Conservation (phyloP, 2,113 vertebrate genomes). For the Mobula hypostoma region DNA sequence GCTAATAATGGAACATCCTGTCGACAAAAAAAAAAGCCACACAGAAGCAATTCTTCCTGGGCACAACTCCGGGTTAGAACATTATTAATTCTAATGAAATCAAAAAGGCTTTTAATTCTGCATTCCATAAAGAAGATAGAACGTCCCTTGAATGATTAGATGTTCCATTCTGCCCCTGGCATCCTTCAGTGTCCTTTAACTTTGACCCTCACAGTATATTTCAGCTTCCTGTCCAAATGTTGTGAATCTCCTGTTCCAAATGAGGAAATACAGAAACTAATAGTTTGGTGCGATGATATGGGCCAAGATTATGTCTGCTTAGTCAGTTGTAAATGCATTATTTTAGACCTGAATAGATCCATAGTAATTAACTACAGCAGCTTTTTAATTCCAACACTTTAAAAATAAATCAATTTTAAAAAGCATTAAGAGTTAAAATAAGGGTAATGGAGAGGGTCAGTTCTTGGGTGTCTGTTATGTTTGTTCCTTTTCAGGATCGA, state of each 20-base stretch:
- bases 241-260: not conserved
- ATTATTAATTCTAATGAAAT: not conserved
- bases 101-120: not conserved
- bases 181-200: not conserved
- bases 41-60: not conserved
- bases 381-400: not conserved
- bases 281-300: not conserved
- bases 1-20: not conserved
- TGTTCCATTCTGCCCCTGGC: not conserved
- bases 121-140: not conserved
- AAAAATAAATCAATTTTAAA: not conserved
- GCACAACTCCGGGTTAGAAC: not conserved
- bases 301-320: not conserved
- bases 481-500: too few species aligned
- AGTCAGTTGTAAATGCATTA: not conserved
- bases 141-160: not conserved
- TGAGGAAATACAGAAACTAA: not conserved
- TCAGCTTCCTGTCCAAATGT: not conserved
- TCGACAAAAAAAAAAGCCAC: not conserved
- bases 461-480: too few species aligned
- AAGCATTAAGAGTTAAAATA: not conserved
- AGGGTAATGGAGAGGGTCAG: not conserved
- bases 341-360: not conserved
- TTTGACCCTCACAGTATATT: not conserved
- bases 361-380: not conserved